Evolutionary conservation across 2,113 vertebrate genomes (phyloP).

Genomic region (Opisthocomus hoazin): DNA sequence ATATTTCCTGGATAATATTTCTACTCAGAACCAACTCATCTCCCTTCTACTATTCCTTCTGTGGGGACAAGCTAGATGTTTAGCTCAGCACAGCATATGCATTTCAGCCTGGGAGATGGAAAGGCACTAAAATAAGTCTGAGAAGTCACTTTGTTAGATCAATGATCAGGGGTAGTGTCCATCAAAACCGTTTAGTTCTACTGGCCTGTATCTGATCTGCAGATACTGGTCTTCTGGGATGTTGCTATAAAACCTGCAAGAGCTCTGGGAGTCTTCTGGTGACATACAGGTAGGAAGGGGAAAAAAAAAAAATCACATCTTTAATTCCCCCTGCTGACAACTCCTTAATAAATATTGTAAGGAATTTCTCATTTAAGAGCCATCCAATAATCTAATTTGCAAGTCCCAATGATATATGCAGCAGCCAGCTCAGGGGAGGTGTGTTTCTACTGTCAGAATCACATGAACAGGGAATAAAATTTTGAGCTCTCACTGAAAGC

Average conservation of each 20-base stretch:
- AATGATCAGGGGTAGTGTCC: background rate
- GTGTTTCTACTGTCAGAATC: conserved; percentile 34
- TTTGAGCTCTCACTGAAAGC: background rate
- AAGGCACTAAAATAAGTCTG: background rate
- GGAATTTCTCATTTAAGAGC: conserved; percentile 22
- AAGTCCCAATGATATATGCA: conserved; percentile 35
- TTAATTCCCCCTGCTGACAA: conserved; percentile 22
- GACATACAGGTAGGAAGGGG: background rate
- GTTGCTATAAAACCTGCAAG: background rate
- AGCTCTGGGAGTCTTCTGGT: background rate
- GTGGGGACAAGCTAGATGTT: background rate
- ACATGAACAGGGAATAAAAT: conserved; percentile 30
- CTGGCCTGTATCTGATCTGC: background rate
- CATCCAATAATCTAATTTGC: conserved; percentile 27
- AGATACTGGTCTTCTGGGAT: background rate
- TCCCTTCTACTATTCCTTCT: background rate
- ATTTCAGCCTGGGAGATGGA: background rate
- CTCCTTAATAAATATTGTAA: conserved; percentile 42
- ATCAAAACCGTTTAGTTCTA: background rate
- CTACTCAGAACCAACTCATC: background rate
- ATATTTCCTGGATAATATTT: conserved; percentile 7
- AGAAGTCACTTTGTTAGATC: background rate
- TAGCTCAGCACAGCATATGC: background rate
- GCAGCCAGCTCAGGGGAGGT: conserved; percentile 23
- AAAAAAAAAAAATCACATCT: background rate